phyloP scores from a whole-genome alignment of 92 coral and sea anemone genomes.

The Epizoanthus illoricatus region DNA sequence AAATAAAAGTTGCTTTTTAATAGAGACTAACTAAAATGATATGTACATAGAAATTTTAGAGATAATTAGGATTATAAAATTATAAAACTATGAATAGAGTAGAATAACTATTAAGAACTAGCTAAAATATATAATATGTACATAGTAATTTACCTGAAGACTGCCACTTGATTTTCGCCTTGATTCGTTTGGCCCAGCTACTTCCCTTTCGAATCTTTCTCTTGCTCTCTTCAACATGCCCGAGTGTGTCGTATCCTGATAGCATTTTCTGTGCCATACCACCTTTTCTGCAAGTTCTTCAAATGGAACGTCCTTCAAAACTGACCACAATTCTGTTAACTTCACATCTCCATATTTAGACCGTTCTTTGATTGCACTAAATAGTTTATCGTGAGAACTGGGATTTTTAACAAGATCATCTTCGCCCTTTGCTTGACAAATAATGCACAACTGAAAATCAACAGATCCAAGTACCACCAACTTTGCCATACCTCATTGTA shows the following conservation, averaged over 20 bases:
- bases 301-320: constrained; percentile 17
- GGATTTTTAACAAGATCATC: constrained; percentile 26
- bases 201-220: constrained; percentile 38
- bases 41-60: no score
- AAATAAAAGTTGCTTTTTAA: no score
- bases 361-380: neutral
- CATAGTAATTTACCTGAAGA: constrained; percentile 14
- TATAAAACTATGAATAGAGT: no score
- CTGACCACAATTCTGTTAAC: constrained; percentile 35
- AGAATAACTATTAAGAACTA: no score
- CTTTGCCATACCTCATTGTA: no score
- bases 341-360: constrained; percentile 30
- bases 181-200: constrained; percentile 39
- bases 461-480: no score
- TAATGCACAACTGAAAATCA: constrained; percentile 6
- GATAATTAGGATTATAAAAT: no score
- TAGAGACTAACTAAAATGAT: no score
- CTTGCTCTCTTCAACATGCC: constrained; percentile 50
- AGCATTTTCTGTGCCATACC: constrained; percentile 57
- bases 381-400: neutral
- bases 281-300: constrained; percentile 23
- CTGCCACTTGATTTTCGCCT: constrained; percentile 40
- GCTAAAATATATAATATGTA: no score
- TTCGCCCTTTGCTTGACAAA: constrained; percentile 5
- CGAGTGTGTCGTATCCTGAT: constrained; percentile 36